Base-by-base conservation (phyloP, 2,888 invertebrate species). In the Campoplex capitator region DNA sequence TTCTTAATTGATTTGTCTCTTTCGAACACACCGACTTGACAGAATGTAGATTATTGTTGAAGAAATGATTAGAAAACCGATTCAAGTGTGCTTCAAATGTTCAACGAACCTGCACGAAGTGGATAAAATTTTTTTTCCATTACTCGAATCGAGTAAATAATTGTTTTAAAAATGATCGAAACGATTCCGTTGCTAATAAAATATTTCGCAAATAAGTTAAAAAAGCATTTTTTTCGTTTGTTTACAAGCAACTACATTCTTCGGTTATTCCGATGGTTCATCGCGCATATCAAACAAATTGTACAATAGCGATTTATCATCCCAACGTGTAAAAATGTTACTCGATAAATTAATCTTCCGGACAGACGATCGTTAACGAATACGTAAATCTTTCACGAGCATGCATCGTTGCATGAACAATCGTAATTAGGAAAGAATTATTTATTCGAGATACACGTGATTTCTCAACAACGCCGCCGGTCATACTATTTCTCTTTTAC, bases 351-450 rank as follows among this genome's bases (percentile, higher is more conserved):
- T 51, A 18, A 51, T n/a, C 35, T n/a, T 32, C 35, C 18, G 16
- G n/a, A 18, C 2, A 51, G 32, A 6, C 32, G 51, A 18, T 32
- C 16, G 35, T 48, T 35, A n/a, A 18, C 9, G 32, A 18, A 28
- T 54, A 42, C 42, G 54, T 48, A 35, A 73, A 73, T 51, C 35
- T 32, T 35, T n/a, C 23, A 28, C 48, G 28, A 1, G 2, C 35
- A 16, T 16, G 48, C 32, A 45, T 38, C 18, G 11, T 51, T 75
- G 23, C 23, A 23, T 23, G 73, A 76, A 2, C 62, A 65, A 18
- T 13, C 38, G 67, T 58, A 82, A 85, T 82, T 81, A 78, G 48
- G 62, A 58, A 78, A 62, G 51, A 77, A 81, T 85, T 80, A 51
- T 81, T 71, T 51, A 85, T 76, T 48, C 76, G 38, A 13, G 65